phyloP scores from a whole-genome alignment of 2,113 vertebrate genomes.

The Xenus cinereus region DNA sequence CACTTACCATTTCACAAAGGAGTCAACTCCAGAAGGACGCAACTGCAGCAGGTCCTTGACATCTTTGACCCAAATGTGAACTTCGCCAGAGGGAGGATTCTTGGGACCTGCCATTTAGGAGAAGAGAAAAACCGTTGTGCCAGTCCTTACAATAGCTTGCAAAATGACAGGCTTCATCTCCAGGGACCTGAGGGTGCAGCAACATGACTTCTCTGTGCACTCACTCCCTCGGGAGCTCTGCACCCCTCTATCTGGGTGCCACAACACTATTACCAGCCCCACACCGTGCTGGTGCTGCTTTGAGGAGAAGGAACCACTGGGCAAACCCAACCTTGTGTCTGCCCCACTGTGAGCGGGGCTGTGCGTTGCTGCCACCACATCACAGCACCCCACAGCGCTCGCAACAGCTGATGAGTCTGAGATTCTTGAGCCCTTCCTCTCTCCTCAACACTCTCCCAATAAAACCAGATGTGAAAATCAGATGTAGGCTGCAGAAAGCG shows the following conservation, averaged over 20 bases:
- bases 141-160: neutral
- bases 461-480: neutral
- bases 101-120: constrained; percentile 53
- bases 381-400: neutral
- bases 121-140: neutral
- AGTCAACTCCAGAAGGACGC: constrained; percentile 72
- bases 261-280: neutral
- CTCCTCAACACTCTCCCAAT: neutral
- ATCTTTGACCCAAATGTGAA: constrained; percentile 76
- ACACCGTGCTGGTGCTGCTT: neutral
- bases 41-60: constrained; percentile 72
- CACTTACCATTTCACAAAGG: constrained; percentile 76
- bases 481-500: neutral
- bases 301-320: neutral
- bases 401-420: neutral
- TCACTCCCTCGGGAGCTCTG: neutral
- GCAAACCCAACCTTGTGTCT: neutral
- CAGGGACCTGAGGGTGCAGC: neutral
- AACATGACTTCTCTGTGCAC: neutral
- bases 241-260: neutral
- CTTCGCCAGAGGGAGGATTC: constrained; percentile 66
- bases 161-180: neutral
- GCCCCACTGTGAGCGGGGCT: neutral
- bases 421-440: neutral
- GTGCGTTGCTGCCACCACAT: neutral